Conservation (phyloP, 2,797 vertebrate genomes). For the Pseudochirops cupreus region DNA sequence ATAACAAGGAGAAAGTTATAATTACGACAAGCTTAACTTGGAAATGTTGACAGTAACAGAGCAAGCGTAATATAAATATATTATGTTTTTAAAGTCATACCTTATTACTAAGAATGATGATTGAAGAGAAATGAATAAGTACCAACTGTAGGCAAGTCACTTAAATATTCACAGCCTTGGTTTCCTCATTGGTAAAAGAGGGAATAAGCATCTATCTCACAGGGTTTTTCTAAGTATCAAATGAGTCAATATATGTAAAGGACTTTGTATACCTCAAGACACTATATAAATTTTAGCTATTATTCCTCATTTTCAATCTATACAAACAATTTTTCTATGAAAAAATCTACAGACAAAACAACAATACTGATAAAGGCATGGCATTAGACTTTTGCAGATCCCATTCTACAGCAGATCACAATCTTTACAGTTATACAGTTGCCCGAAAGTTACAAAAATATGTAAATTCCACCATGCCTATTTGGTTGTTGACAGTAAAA, state of each 20-base stretch:
- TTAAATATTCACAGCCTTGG: neutral
- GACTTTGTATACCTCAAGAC: neutral
- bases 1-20: neutral
- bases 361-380: neutral
- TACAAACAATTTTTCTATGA: neutral
- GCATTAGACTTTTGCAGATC: neutral
- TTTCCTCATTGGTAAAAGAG: neutral
- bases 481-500: neutral
- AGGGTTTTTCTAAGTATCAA: neutral
- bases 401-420: neutral
- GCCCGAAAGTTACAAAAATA: neutral
- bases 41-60: neutral
- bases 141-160: neutral
- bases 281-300: neutral
- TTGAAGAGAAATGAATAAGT: neutral
- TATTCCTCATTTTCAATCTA: neutral
- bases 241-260: neutral
- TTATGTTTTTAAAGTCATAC: neutral
- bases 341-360: neutral
- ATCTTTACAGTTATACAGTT: neutral
- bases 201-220: neutral
- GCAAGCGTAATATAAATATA: neutral
- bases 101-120: neutral
- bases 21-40: constrained; percentile 1
- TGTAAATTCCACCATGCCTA: neutral